phyloP scores from a whole-genome alignment of 2,888 invertebrate species.

The Trachelus stipa region DNA sequence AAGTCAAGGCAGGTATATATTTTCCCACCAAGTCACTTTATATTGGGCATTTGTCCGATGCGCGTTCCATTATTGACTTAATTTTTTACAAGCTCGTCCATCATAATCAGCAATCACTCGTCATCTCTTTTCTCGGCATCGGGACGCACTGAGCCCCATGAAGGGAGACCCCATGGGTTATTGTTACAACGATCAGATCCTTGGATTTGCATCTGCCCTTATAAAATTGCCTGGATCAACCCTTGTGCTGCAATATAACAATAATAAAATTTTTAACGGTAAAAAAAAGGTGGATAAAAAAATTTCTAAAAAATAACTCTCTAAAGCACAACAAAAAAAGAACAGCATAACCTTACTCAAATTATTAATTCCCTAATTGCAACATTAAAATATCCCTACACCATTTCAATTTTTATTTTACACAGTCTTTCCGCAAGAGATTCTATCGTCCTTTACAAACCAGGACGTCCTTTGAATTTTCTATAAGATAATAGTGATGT shows the following conservation, averaged over 20 bases:
- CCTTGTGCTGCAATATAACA: neutral
- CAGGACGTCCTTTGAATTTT: neutral
- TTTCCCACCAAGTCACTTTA: neutral
- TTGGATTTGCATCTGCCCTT: constrained; percentile 5
- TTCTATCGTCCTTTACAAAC: neutral
- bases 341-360: neutral
- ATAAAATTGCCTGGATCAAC: neutral
- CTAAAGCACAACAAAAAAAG: neutral
- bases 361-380: neutral
- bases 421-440: neutral
- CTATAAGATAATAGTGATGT: constrained; percentile 12
- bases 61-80: constrained; percentile 35
- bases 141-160: neutral
- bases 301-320: neutral
- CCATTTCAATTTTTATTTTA: neutral
- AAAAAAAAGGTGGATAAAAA: neutral
- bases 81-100: constrained; percentile 38
- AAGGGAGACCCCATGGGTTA: constrained; percentile 8
- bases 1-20: neutral
- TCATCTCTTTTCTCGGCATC: constrained; percentile 26
- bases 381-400: neutral
- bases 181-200: constrained; percentile 8
- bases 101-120: constrained; percentile 44
- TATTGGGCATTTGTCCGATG: constrained; percentile 15
- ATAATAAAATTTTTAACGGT: neutral